Evolutionary conservation across 2,113 vertebrate species (phyloP).

Genomic region (Australoheros scitulus): DNA sequence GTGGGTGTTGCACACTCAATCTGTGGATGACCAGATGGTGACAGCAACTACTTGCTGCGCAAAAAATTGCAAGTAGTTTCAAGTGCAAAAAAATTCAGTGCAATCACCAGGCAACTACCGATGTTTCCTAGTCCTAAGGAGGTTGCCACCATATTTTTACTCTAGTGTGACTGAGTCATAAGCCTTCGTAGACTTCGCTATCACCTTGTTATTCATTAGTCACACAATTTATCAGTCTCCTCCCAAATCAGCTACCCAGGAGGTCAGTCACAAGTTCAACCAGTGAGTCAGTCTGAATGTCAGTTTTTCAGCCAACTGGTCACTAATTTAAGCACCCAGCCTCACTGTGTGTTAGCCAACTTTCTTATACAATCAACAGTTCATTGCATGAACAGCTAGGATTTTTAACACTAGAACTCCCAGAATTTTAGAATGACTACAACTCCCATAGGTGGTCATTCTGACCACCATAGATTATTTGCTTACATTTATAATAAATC

Average conservation of each 20-base stretch:
- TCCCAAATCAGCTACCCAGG: neutral
- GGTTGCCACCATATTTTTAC: too few relatives aligned
- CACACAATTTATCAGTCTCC: neutral
- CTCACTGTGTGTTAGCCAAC: neutral
- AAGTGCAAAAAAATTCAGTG: neutral
- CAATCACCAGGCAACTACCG: too few relatives aligned
- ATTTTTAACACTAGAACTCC: neutral
- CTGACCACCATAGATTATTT: too few relatives aligned
- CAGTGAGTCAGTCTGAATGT: constrained; percentile 9
- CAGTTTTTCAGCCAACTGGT: constrained; percentile 9
- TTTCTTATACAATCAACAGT: constrained; percentile 6
- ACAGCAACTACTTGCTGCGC: neutral
- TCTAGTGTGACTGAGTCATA: neutral
- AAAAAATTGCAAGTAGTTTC: neutral
- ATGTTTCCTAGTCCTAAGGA: too few relatives aligned
- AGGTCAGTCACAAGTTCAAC: neutral
- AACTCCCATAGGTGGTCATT: too few relatives aligned
- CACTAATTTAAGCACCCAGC: neutral
- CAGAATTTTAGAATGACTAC: too few relatives aligned
- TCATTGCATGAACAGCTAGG: constrained; percentile 6
- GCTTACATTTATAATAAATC: too few relatives aligned
- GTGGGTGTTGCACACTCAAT: neutral
- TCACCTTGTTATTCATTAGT: constrained; percentile 12
- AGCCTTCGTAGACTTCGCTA: neutral
- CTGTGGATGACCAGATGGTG: neutral